Conservation (phyloP, 2,113 vertebrate genomes). For the Phalacrocorax aristotelis region DNA sequence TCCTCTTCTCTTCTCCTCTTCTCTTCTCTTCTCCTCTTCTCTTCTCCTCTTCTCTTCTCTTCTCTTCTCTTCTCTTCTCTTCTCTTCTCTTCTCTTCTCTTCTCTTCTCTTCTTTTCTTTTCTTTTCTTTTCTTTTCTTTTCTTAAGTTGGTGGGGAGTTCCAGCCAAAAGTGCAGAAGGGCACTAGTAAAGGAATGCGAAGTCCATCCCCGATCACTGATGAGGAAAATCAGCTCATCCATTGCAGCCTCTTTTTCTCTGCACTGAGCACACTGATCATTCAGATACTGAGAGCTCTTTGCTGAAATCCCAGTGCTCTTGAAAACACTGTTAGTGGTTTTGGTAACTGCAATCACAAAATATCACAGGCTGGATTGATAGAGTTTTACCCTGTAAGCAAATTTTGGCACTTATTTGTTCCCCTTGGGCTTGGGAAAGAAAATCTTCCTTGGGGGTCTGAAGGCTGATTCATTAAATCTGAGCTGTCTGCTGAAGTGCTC, state of each 20-base stretch:
- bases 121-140: too few relatives aligned
- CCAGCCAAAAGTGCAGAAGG: not conserved
- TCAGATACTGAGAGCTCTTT: not conserved
- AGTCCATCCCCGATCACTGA: not conserved
- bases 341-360: not conserved
- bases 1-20: too few relatives aligned
- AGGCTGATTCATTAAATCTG: conserved; percentile 59
- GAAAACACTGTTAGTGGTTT: not conserved
- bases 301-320: not conserved
- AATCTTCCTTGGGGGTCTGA: conserved; percentile 72
- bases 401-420: not conserved
- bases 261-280: not conserved
- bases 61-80: too few relatives aligned
- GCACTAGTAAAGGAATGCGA: not conserved
- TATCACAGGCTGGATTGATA: not conserved
- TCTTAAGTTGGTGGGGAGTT: not conserved
- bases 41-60: not conserved
- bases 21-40: too few relatives aligned
- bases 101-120: not conserved
- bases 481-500: conserved; percentile 64
- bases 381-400: not conserved
- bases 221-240: conserved; percentile 1
- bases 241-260: not conserved
- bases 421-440: not conserved
- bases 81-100: too few relatives aligned